Conservation (phyloP, 2,113 vertebrate species). For the Aramus guarauna region DNA sequence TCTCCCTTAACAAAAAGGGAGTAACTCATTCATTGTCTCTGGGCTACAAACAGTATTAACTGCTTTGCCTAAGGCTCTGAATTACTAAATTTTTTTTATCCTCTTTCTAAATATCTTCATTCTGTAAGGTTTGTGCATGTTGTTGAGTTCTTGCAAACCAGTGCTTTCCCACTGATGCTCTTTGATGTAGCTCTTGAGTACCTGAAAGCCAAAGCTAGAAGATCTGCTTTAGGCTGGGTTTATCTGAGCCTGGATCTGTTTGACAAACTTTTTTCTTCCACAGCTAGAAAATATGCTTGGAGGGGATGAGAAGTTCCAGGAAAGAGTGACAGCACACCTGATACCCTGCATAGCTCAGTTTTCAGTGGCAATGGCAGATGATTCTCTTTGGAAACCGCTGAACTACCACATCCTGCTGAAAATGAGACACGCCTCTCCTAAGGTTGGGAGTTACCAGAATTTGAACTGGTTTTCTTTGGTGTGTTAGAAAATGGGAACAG, state of each 20-base stretch:
- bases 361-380: conserved; percentile 86
- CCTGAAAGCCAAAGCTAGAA: neutral
- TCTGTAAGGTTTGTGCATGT: neutral
- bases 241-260: neutral
- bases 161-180: neutral
- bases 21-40: neutral
- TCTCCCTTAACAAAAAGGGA: neutral
- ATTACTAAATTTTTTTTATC: neutral
- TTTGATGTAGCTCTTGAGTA: neutral
- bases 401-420: conserved; percentile 95
- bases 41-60: neutral
- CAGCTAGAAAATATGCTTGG: conserved; percentile 91
- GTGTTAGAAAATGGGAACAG: neutral
- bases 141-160: neutral
- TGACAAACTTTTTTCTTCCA: neutral
- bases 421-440: conserved; percentile 82
- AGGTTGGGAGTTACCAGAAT: conserved; percentile 73
- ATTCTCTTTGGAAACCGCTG: conserved; percentile 91
- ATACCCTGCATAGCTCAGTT: conserved; percentile 92
- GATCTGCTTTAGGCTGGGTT: neutral
- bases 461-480: neutral
- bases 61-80: neutral
- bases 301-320: conserved; percentile 81
- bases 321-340: conserved; percentile 79
- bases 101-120: neutral